phyloP scores from a whole-genome alignment of 2,888 invertebrate species.

The Mythimna impura region DNA sequence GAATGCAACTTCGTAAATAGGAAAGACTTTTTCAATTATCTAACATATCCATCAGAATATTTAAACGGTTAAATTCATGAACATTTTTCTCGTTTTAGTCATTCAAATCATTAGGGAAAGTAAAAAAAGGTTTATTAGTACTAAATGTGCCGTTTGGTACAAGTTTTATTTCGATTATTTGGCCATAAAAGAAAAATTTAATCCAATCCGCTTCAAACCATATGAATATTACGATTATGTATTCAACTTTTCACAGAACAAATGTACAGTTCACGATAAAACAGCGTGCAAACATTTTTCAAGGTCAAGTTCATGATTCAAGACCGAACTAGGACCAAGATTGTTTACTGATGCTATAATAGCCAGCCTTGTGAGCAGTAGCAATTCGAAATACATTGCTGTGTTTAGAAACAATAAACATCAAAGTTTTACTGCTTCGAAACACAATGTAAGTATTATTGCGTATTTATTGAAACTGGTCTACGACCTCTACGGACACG shows the following conservation, averaged over 20 bases:
- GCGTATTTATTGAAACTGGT: slow-evolving; percentile 22
- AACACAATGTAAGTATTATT: slow-evolving; percentile 21
- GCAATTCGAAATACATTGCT: slow-evolving; percentile 43
- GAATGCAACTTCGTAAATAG: background rate
- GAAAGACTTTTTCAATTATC: too few relatives aligned
- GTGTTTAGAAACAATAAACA: slow-evolving; percentile 20
- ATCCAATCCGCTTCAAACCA: background rate
- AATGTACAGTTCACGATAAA: slow-evolving; percentile 30
- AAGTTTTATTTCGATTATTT: background rate
- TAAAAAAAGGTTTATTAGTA: background rate
- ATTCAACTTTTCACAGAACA: slow-evolving; percentile 8
- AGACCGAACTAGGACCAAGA: slow-evolving; percentile 50
- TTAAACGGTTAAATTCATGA: background rate
- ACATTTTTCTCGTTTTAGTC: background rate
- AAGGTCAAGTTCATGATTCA: slow-evolving; percentile 65
- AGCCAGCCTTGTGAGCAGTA: slow-evolving; percentile 27
- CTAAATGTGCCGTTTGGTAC: background rate
- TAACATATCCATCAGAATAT: background rate
- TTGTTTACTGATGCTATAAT: slow-evolving; percentile 38
- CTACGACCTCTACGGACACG: slow-evolving; percentile 14
- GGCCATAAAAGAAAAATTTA: background rate
- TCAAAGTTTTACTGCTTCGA: slow-evolving; percentile 16
- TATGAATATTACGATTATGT: background rate
- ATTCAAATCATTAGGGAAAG: background rate
- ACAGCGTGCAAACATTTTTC: slow-evolving; percentile 29